These are phyloP conservation scores for Talpa occidentalis DNA, from an alignment of 2,113 vertebrate species.

Conservation along the genomic window DNA sequence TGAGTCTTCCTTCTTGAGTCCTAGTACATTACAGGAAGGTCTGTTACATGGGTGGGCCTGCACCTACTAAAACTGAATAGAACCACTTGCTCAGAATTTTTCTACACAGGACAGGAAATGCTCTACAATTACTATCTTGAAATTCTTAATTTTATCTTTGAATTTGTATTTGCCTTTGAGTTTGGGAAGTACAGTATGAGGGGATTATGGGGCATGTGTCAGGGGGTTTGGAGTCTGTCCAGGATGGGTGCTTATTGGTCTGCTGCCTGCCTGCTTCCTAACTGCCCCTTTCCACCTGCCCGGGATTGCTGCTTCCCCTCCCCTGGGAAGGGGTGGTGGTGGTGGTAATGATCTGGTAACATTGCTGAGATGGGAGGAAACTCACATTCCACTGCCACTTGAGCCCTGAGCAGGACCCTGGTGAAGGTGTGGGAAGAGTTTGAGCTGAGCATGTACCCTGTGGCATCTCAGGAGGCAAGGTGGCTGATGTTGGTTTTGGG, in stretches of 20 bases:
- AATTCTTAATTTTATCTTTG: conserved; percentile 17
- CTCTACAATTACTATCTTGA: background rate
- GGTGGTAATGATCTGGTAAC: background rate
- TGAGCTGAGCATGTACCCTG: background rate
- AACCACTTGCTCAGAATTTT: background rate
- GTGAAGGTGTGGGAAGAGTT: background rate
- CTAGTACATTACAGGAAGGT: background rate
- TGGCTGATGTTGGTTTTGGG: no score
- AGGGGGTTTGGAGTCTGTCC: background rate
- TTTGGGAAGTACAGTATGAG: background rate
- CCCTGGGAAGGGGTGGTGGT: background rate
- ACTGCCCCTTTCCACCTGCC: background rate
- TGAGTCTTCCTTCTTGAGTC: background rate
- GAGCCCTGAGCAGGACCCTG: background rate
- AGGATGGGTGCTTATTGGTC: background rate
- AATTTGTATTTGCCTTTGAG: background rate
- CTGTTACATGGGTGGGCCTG: background rate
- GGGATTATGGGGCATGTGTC: background rate
- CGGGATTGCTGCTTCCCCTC: background rate
- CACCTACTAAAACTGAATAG: background rate
- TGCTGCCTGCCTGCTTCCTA: background rate
- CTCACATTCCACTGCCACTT: background rate
- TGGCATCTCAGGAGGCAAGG: background rate
- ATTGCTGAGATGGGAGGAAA: background rate
- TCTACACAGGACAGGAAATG: background rate